Percentiles rank a stretch among this genome's conserved stretches.
Evolutionary conservation across 2,888 invertebrate species (phyloP).

Genomic region (Sipha maydis): DNA sequence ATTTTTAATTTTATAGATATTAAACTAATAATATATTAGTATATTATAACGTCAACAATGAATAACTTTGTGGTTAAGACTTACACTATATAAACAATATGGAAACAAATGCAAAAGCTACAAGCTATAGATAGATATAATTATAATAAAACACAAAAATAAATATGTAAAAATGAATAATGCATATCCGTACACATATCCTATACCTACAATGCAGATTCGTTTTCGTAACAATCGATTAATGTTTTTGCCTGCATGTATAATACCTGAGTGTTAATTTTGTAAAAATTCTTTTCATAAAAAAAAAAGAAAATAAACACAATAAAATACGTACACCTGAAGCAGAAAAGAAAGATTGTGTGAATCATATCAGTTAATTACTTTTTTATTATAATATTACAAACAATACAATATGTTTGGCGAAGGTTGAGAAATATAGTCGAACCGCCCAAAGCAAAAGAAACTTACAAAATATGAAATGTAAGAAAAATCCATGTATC

Average conservation of each 20-base stretch:
- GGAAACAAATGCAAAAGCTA: too few relatives aligned
- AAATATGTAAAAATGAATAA: too few relatives aligned
- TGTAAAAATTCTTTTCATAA: conserved; percentile 20
- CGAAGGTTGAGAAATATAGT: conserved; percentile 47
- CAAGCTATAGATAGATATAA: too few relatives aligned
- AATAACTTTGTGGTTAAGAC: too few relatives aligned
- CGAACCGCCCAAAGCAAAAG: conserved; percentile 23
- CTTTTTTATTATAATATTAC: conserved; percentile 43
- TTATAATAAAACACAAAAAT: too few relatives aligned
- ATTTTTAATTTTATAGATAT: too few relatives aligned
- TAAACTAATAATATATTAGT: too few relatives aligned
- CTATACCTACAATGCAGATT: conserved; percentile 1
- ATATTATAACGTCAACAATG: too few relatives aligned
- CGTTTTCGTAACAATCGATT: conserved; percentile 14
- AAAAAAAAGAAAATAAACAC: conserved; percentile 9
- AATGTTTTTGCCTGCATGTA: background rate
- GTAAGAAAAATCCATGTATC: conserved; percentile 27
- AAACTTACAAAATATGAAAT: conserved; percentile 43
- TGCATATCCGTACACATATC: background rate
- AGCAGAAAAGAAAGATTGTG: conserved; percentile 26
- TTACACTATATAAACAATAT: too few relatives aligned
- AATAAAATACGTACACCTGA: conserved; percentile 12
- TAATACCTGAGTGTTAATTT: background rate
- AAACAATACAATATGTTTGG: conserved; percentile 35
- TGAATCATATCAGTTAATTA: conserved; percentile 54